Base-by-base conservation (phyloP, 1,140 invertebrate genomes). In the Drosophila hydei region DNA sequence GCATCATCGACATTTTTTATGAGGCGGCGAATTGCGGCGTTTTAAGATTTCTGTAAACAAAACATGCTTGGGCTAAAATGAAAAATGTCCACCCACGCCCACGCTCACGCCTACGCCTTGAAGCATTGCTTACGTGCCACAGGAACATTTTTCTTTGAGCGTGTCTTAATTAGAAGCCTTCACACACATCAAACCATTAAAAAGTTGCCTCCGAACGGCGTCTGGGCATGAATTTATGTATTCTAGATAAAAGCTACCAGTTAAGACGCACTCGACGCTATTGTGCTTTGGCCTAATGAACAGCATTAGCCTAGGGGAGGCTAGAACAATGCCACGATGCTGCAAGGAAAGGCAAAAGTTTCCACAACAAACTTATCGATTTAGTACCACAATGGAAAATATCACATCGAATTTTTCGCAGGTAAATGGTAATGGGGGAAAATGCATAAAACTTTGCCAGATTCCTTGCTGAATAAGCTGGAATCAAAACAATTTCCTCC, bases 1-100 rank as follows among this genome's bases (percentile, higher is more conserved):
- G 83, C 75, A 76, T 88, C 59, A 88, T 88, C 83, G 83, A 88
- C 78, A 88, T 88, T 83, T 88, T 88, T 88, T 85, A 85, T 74
- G 81, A 85, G 60, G 55, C 81, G 77, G 52, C 52, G 84, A 67
- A 65, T 75, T 51, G 68, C 14, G 40, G 56, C 48, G 48, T 48
- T 27, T 50, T 23, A 64, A 77, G 87, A 51, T 74, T 87, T 73
- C 60, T 42, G 27, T 27, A 50, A 64, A 25, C 40, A 30, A 52
- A 59, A 74, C 33, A 61, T 63, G 59, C 40, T 64, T 76, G 18
- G 52, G 42, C 56, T 62, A 58, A 79, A 61, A 27, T 52, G 67
- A 61, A 55, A 70, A 83, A 73, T 79, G 77, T 63, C 56, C 70
- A 59, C 40, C 9, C 6, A 11, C 2, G 30, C 30, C 30, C 9